phyloP scores from a whole-genome alignment of 2,888 invertebrate genomes.

The Terebella lapidaria region DNA sequence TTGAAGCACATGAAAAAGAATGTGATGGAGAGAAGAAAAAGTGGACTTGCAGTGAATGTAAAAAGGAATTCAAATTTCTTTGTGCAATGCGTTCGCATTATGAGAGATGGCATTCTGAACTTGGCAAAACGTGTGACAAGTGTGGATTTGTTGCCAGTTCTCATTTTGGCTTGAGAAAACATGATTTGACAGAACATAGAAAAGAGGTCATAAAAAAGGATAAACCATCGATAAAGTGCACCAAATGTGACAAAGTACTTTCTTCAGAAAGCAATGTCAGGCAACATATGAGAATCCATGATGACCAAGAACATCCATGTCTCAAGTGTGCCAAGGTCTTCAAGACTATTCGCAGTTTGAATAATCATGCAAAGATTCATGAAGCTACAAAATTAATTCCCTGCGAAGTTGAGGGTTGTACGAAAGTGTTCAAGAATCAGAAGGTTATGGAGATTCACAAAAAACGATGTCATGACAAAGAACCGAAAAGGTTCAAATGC shows the following conservation, averaged over 20 bases:
- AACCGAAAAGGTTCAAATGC: slow-evolving; percentile 27
- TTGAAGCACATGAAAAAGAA: slow-evolving; percentile 41
- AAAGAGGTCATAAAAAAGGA: not conserved
- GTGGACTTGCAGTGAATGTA: slow-evolving; percentile 43
- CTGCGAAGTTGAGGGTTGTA: slow-evolving; percentile 17
- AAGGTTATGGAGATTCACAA: slow-evolving; percentile 12
- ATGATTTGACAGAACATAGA: not conserved
- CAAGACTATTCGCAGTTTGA: slow-evolving; percentile 28
- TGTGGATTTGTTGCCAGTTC: not conserved
- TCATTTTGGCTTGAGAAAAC: not conserved
- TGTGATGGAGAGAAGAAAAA: slow-evolving; percentile 40
- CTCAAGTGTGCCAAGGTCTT: slow-evolving; percentile 32
- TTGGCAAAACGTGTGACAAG: not conserved
- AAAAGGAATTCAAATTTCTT: slow-evolving; percentile 47
- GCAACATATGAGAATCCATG: not conserved
- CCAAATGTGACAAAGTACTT: not conserved
- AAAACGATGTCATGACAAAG: slow-evolving; percentile 9
- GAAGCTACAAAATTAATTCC: slow-evolving; percentile 4
- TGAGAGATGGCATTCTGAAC: slow-evolving; percentile 7
- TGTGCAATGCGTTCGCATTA: slow-evolving; percentile 39
- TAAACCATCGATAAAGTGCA: not conserved
- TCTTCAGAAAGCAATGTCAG: not conserved
- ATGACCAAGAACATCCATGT: not conserved
- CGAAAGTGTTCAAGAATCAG: slow-evolving; percentile 12
- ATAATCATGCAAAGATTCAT: slow-evolving; percentile 3